phyloP scores from a whole-genome alignment of 2,113 vertebrate species.

The Ornithorhynchus anatinus region DNA sequence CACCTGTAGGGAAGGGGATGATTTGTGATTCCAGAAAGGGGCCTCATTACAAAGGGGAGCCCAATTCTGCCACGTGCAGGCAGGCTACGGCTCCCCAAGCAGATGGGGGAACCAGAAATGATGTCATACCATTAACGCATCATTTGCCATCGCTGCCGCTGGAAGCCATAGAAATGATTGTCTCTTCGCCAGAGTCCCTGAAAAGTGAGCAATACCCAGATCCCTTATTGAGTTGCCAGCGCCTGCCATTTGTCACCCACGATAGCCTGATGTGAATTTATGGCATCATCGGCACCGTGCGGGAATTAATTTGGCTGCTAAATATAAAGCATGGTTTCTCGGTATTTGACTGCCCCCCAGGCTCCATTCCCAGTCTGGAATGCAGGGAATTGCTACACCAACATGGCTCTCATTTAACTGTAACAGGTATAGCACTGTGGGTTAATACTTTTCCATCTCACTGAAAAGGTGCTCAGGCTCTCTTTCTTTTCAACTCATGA shows the following conservation, averaged over 20 bases:
- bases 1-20: neutral
- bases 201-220: accelerated
- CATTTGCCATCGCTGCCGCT: neutral
- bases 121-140: neutral
- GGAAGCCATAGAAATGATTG: neutral
- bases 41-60: neutral
- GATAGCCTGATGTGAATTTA: neutral
- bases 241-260: neutral
- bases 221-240: neutral
- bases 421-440: neutral
- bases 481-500: neutral
- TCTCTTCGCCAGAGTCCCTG: neutral
- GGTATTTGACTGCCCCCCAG: neutral
- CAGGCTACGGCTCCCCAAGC: neutral
- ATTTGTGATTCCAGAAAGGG: neutral
- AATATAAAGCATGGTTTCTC: neutral
- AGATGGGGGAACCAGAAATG: neutral
- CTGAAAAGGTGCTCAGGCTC: neutral
- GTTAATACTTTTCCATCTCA: neutral
- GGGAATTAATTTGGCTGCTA: neutral
- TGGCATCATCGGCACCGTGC: neutral
- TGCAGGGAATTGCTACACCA: neutral
- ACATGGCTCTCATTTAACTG: neutral
- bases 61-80: accelerated
- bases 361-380: neutral